Evolutionary conservation across 2,888 invertebrate species (phyloP).

Genomic region (Xylota segnis): DNA sequence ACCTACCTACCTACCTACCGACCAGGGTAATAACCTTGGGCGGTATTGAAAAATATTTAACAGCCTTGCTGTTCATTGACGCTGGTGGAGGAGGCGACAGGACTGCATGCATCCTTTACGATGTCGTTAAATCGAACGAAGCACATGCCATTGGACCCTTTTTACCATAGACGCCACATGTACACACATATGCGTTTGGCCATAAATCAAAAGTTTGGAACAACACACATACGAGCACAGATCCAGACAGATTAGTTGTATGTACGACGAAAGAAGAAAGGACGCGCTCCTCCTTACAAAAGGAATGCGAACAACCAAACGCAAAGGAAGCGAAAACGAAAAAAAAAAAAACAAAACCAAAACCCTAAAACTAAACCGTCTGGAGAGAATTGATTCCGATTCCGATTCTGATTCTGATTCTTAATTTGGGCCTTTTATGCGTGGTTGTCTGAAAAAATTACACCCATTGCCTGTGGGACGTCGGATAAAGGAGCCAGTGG

Average conservation of each 20-base stretch:
- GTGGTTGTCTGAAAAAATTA: conserved; percentile 54
- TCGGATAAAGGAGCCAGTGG: conserved; percentile 18
- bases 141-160: conserved; percentile 29
- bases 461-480: conserved; percentile 14
- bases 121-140: conserved; percentile 48
- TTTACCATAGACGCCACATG: conserved; percentile 19
- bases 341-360: neutral
- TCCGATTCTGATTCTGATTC: conserved; percentile 49
- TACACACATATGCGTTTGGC: conserved; percentile 35
- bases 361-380: conserved; percentile 16
- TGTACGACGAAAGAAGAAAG: too few relatives aligned
- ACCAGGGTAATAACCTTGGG: conserved; percentile 6
- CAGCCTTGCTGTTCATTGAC: conserved; percentile 32
- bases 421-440: conserved; percentile 46
- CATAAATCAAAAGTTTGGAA: conserved; percentile 47
- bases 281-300: conserved; percentile 15
- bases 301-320: neutral
- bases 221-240: conserved; percentile 20
- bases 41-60: conserved; percentile 49
- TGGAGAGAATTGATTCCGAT: conserved; percentile 40
- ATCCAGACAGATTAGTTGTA: conserved; percentile 42
- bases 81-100: neutral
- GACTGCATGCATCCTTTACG: conserved; percentile 35
- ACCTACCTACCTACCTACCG: neutral
- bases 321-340: neutral